Evolutionary conservation across 2,888 invertebrate genomes (phyloP), one percentile per base, ranked within the genome.

Genomic region (Alloplasta piceator): DNA sequence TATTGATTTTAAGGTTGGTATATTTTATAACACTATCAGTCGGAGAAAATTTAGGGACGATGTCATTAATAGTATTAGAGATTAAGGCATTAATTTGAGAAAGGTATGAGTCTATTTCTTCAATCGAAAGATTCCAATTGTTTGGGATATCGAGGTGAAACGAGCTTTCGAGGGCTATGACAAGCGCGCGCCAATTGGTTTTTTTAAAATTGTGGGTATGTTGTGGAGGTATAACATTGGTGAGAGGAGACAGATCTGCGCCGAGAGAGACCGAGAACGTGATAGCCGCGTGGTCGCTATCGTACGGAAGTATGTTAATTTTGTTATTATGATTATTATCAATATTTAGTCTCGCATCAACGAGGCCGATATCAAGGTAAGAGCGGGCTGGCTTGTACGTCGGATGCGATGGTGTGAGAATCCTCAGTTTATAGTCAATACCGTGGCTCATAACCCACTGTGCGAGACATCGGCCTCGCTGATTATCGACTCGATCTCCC

Each of bases 211-310:
- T 16, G 10, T 55, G 26, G 4, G 16, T 12, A 36, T 12, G 16
- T 2, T 56, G 56, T 26, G 56, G 1, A 6, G 26, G 36, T 7
- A 36, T 6, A 56, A 4, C n/a, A 7, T 56, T 56, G 38, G 10
- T 4, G 1, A 36, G 36, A 36, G 26, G 26, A 1, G 4, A 1
- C 0, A 36, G 4, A 0, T 26, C 0, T 36, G 12, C n/a, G n/a
- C 12, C n/a, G 43, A 43, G 43, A 6, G 7, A 10, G 43, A 43
- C 10, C 6, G 10, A 43, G 43, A 43, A 16, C 4, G 16, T 36
- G n/a, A 70, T 70, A 0, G 76, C 76, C 5, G 50, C 61, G 48
- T 76, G 76, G 12, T 76, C 76, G 63, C 68, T 76, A 38, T 68
- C 76, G 16, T 68, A 68, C 0, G 61, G 10, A 3, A 61, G 1